A percentile compares a stretch with the other conserved stretches of the same genome.
Evolutionary conservation across 1,140 invertebrate genomes (phyloP).

Genomic region (Probaryconus sp.): DNA sequence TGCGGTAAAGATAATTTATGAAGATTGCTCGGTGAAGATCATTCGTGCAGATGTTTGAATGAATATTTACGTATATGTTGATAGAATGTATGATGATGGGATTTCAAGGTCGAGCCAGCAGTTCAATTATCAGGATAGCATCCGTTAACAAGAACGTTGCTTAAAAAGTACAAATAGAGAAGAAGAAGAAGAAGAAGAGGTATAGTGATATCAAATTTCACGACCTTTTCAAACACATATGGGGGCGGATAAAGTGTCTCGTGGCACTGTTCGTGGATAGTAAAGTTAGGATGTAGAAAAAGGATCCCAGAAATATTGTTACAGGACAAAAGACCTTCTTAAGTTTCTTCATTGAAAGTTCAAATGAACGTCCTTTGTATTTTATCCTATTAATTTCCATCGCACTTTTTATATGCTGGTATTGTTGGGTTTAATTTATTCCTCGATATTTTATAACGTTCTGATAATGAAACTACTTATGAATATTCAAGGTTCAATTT

Average conservation of each 20-base stretch:
- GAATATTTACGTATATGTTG: conserved; percentile 28
- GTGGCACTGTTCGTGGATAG: conserved; percentile 5
- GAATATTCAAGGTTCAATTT: too few relatives aligned
- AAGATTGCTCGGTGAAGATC: too few relatives aligned
- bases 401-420: conserved; percentile 1
- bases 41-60: too few relatives aligned
- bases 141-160: conserved; percentile 38
- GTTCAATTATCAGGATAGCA: conserved; percentile 46
- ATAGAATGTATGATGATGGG: conserved; percentile 21
- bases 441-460: background rate
- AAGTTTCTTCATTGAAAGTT: conserved; percentile 24
- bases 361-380: conserved; percentile 19
- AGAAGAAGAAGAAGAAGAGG: conserved; percentile 22
- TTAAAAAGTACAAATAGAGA: conserved; percentile 24
- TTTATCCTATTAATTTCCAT: conserved; percentile 29
- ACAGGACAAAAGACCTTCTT: conserved; percentile 31
- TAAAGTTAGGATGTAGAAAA: conserved; percentile 18
- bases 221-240: conserved; percentile 48
- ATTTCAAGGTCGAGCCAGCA: conserved; percentile 14
- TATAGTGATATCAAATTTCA: conserved; percentile 64
- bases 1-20: too few relatives aligned
- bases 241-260: conserved; percentile 51
- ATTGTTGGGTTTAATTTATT: too few relatives aligned
- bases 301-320: conserved; percentile 37
- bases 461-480: conserved; percentile 4